Base-by-base conservation (phyloP, 2,888 invertebrate species). In the Pammene fasciana region DNA sequence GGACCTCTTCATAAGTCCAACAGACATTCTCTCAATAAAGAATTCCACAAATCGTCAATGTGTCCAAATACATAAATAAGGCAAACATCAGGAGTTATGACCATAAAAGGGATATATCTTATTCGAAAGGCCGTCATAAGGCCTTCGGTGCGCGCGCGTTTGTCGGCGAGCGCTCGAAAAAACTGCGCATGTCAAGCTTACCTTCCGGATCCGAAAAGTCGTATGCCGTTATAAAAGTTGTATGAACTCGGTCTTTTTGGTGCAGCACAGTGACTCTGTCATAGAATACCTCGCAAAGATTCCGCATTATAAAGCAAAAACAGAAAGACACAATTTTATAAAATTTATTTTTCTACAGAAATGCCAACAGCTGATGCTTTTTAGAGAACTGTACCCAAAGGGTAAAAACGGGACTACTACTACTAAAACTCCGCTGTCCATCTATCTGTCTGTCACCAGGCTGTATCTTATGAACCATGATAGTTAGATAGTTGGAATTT, bases 51-150 rank as follows among this genome's bases (percentile, higher is more conserved):
- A 50, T 13, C 41, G 9, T 48, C 61, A 60, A 48, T 7, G 36
- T 36, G 18, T 65, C 64, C 45, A 61, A 50, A 65, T 14, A 62
- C 50, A 62, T 61, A 59, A 59, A 48, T 61, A 55, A 65, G 41
- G 16, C 52, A 45, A 48, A 54, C 68, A 64, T 38, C 52, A 14
- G 18, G 59, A 65, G 48, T 70, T 60, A 65, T 70, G 16, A 38
- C 68, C 68, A 50, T 68, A 60, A 60, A 70, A 46, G 65, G 70
- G 18, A 43, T 68, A 65, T 65, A 59, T 65, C 68, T 68, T 59
- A 59, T 45, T 68, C 52, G 70, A 55, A 26, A 48, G 54, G 46
- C 34, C 56, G 50, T 57, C 55, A 57, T 68, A 57, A 68, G 50
- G 38, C 62, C 55, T 16, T 26, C 18, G 56, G 34, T 8, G 38